A percentile compares a stretch with the other conserved stretches of the same genome.
Evolutionary conservation across 2,797 vertebrate species (phyloP).

Genomic region (Spinus pinus): DNA sequence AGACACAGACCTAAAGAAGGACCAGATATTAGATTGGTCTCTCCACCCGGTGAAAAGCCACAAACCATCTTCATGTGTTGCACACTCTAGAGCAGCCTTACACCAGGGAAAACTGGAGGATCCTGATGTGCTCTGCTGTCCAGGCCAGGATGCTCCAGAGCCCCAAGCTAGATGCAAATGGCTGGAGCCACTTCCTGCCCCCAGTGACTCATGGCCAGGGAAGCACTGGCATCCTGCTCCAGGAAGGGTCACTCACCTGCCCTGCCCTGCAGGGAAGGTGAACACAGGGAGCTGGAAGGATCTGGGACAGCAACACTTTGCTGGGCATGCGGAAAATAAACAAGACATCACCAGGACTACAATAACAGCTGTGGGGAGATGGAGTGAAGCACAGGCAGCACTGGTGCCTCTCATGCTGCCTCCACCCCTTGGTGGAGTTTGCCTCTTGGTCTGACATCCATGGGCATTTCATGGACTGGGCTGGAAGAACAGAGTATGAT

Average conservation of each 20-base stretch:
- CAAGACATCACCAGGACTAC: background rate
- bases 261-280: conserved; percentile 2
- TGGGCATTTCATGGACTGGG: background rate
- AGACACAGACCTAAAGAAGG: background rate
- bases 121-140: background rate
- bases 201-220: background rate
- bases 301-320: background rate
- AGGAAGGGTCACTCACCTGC: conserved; percentile 10
- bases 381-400: background rate
- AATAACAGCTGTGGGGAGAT: background rate
- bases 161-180: background rate
- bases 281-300: background rate
- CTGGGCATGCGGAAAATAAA: background rate
- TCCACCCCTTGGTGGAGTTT: background rate
- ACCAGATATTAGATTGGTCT: background rate
- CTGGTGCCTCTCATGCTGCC: background rate
- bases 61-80: background rate
- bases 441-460: background rate
- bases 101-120: background rate
- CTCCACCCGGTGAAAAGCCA: background rate
- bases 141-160: background rate
- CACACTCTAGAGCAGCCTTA: background rate
- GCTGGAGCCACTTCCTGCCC: background rate
- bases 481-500: background rate
- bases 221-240: conserved; percentile 15